phyloP scores from a whole-genome alignment of 2,888 invertebrate genomes.

The Drosophila ustulata region DNA sequence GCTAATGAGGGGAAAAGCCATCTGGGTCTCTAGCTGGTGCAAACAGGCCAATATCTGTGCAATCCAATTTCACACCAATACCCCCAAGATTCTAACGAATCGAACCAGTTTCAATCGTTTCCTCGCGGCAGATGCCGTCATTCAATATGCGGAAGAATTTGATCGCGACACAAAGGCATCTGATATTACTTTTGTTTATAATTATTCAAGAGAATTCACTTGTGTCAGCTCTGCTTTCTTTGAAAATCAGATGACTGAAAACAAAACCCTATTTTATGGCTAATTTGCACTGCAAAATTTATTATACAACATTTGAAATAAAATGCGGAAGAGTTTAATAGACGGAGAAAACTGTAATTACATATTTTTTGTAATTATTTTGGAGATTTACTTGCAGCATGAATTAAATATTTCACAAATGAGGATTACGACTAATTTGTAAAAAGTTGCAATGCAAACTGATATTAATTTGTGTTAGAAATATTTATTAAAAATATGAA shows the following conservation, averaged over 20 bases:
- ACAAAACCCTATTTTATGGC: background rate
- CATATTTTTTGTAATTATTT: too few species aligned
- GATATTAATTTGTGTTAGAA: too few species aligned
- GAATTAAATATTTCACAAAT: too few species aligned
- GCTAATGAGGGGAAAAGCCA: constrained; percentile 34
- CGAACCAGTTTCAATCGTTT: constrained; percentile 9
- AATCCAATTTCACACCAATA: constrained; percentile 7
- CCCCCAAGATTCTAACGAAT: background rate
- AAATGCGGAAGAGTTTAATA: too few species aligned
- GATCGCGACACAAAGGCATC: background rate
- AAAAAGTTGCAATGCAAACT: too few species aligned
- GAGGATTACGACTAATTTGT: too few species aligned
- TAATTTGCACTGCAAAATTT: background rate
- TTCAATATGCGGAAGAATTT: background rate
- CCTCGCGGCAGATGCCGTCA: background rate
- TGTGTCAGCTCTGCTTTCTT: background rate
- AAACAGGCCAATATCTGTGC: constrained; percentile 10
- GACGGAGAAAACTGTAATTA: background rate
- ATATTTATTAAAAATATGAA: too few species aligned
- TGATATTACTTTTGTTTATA: background rate
- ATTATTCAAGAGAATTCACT: background rate
- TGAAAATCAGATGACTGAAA: background rate
- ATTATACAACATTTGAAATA: background rate
- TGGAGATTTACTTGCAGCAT: too few species aligned
- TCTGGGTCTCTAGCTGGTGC: background rate